phyloP scores from a whole-genome alignment of 2,888 invertebrate genomes.

The Pseudococcus viburni region DNA sequence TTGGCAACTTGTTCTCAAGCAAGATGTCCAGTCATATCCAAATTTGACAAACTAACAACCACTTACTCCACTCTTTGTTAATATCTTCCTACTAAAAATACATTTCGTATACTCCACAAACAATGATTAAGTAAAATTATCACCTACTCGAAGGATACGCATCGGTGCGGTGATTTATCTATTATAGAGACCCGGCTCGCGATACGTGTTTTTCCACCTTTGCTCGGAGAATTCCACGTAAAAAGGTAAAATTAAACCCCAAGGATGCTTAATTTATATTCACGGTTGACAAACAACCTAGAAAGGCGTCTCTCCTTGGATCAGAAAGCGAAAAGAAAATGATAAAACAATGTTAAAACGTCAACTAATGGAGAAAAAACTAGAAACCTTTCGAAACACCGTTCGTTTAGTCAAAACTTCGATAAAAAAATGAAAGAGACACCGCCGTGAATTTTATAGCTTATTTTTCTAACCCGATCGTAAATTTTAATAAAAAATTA shows the following conservation, averaged over 20 bases:
- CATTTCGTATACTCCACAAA: background rate
- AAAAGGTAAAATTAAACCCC: conserved; percentile 6
- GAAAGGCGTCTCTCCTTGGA: background rate
- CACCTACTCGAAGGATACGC: conserved; percentile 9
- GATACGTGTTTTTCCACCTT: background rate
- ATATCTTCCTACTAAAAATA: too few species aligned
- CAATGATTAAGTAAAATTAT: background rate
- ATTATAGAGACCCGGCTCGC: background rate
- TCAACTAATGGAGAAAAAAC: background rate
- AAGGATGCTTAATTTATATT: conserved; percentile 27
- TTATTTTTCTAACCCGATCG: background rate
- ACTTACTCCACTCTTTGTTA: too few species aligned
- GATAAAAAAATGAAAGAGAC: background rate
- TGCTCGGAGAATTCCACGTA: background rate
- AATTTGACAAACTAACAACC: too few species aligned
- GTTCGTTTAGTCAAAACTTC: background rate
- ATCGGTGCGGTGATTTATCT: conserved; percentile 8
- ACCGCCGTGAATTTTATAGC: background rate
- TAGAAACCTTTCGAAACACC: background rate
- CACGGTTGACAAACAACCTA: conserved; percentile 30
- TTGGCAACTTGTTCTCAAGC: background rate
- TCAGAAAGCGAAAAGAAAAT: conserved; percentile 10
- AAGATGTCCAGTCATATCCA: background rate
- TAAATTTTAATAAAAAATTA: background rate
- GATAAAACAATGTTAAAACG: background rate